Conservation (phyloP, 2,888 invertebrate genomes). For the Bruchidius siliquastri region DNA sequence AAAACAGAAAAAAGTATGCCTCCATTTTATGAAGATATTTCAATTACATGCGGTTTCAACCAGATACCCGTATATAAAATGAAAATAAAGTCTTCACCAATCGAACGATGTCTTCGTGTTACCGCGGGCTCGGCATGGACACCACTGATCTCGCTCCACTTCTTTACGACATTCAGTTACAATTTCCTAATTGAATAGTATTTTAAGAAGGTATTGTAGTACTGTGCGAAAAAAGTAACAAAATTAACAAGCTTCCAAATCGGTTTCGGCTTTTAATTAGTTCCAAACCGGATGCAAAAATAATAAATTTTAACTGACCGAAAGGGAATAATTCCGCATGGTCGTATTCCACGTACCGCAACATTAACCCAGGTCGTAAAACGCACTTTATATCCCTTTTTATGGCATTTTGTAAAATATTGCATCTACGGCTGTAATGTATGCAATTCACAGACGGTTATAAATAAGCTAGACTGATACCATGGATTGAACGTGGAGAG, state of each 20-base stretch:
- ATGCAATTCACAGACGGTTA: conserved; percentile 31
- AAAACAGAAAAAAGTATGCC: no score
- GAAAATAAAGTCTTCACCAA: no score
- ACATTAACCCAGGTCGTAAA: conserved; percentile 49
- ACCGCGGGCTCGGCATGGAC: no score
- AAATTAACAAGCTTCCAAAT: conserved; percentile 2
- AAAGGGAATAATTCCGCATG: conserved; percentile 44
- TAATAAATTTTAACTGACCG: conserved; percentile 50
- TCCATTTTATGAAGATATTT: no score
- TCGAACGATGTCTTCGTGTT: no score
- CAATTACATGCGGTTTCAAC: no score
- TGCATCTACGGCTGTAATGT: conserved; percentile 48
- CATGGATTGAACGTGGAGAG: not conserved
- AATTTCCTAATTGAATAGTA: not conserved
- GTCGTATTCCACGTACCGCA: conserved; percentile 45
- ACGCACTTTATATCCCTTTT: conserved; percentile 50
- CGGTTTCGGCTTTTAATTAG: conserved; percentile 23
- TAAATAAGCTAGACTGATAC: not conserved
- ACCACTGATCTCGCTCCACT: not conserved
- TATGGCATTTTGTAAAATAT: conserved; percentile 49
- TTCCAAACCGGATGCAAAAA: conserved; percentile 45
- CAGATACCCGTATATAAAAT: no score
- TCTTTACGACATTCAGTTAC: not conserved
- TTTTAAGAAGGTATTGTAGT: not conserved
- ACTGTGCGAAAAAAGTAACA: not conserved